Evolutionary conservation across 2,797 vertebrate species (phyloP), one percentile per base, ranked within the genome.

Genomic region (Anomalospiza imberbis): DNA sequence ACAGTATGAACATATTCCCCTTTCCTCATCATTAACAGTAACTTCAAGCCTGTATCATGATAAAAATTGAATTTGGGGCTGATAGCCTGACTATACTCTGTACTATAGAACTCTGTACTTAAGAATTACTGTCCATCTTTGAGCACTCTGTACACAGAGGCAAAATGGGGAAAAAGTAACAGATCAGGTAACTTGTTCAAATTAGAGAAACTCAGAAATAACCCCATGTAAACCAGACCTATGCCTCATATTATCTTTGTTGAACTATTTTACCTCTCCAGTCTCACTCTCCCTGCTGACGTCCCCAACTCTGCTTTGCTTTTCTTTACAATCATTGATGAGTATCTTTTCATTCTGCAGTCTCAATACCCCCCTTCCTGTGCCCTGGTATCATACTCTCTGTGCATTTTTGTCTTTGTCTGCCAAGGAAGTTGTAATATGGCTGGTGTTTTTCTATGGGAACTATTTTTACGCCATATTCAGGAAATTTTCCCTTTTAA

Each of bases 271-370:
- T 45, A 73, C 18, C 17, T 58, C 36, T 79, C 22, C 31, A 76
- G 24, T 1, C 10, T 65, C 38, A 34, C 42, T 40, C 50, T 42
- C 9, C 4, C 12, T 2, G 1, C 17, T 24, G 4, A n/a, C 0
- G 0, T 47, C 3, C 10, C 7, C 24, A 73, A 8, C 17, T 36
- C 26, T 6, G 9, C 32, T 72, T 91, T 28, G 28, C 25, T 60
- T 51, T 83, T 31, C 62, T 80, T 83, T 44, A 47, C 24, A 42
- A 17, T 13, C 17, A 14, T 0, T 31, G 29, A 40, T 73, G 9
- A 78, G 13, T 12, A 78, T 42, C 47, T 75, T 48, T 38, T 60
- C 28, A 60, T 67, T 61, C 26, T 51, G 31, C 53, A 40, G 16
- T 34, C 60, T 42, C 20, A 21, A 12, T 24, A 44, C 1, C 2